These are phyloP conservation scores for Whitmania pigra DNA, from an alignment of 1,140 invertebrate genomes.

Conservation along the genomic window DNA sequence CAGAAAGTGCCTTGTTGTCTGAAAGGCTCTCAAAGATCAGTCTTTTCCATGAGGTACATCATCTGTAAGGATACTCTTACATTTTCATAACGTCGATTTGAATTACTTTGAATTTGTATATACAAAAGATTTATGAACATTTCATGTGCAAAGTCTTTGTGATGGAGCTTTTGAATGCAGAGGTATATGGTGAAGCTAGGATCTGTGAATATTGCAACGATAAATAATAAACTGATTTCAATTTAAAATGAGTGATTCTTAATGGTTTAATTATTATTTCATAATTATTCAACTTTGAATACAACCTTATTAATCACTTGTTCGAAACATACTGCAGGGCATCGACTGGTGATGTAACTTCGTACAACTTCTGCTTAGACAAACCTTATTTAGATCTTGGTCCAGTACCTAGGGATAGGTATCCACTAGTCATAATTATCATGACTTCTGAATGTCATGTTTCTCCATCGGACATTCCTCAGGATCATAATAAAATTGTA, in stretches of 20 bases:
- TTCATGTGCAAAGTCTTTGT: background rate
- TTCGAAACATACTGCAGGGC: background rate
- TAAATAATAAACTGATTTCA: background rate
- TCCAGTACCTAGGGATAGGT: background rate
- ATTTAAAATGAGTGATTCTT: background rate
- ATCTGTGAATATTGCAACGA: background rate
- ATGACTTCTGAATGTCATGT: background rate
- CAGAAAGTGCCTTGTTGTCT: background rate
- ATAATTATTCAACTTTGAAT: background rate
- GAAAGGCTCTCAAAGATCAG: background rate
- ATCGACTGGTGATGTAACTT: background rate
- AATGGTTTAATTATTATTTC: background rate
- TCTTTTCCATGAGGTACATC: too few species aligned
- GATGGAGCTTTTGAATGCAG: too few species aligned
- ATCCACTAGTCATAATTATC: constrained; percentile 3
- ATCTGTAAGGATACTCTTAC: background rate
- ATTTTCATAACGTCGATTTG: background rate
- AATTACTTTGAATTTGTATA: background rate
- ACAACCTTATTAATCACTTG: background rate
- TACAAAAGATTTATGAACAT: background rate
- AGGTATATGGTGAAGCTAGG: too few species aligned
- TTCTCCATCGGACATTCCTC: too few species aligned
- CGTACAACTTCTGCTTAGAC: background rate
- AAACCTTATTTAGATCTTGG: background rate
- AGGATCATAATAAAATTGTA: background rate